These are phyloP conservation scores for Styela plicata DNA, from an alignment of 23 tunicate species.

Conservation along the genomic window DNA sequence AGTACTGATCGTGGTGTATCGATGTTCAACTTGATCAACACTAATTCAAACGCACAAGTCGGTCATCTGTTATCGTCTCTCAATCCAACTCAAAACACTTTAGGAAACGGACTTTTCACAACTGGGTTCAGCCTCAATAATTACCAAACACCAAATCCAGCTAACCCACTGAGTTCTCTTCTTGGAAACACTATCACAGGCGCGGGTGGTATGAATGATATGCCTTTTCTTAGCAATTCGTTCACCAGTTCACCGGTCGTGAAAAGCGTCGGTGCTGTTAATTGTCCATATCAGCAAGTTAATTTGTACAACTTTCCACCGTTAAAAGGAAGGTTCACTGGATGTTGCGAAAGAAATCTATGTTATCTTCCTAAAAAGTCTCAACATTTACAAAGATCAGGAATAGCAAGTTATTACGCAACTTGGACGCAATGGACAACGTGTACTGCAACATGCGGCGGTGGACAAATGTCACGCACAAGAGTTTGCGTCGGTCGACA, in stretches of 20 bases:
- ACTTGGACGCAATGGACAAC: conserved; percentile 10
- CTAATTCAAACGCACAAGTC: background rate
- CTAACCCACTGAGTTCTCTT: background rate
- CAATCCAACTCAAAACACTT: background rate
- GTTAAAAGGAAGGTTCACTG: conserved; percentile 20
- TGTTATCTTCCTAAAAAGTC: conserved; percentile 10
- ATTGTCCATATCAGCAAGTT: conserved; percentile 18
- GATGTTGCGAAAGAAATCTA: conserved; percentile 21
- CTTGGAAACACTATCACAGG: background rate
- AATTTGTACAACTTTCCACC: conserved; percentile 13
- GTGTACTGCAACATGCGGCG: conserved; percentile 1
- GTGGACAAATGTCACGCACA: conserved; percentile 14
- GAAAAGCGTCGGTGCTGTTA: conserved; percentile 5
- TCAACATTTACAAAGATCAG: conserved; percentile 15
- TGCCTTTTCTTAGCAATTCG: background rate
- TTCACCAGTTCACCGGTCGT: background rate
- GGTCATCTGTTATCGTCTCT: background rate
- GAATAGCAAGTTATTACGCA: conserved; percentile 12
- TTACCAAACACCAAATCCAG: no score
- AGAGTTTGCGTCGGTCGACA: background rate
- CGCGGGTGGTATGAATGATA: background rate
- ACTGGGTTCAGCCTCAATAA: background rate
- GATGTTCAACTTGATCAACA: background rate
- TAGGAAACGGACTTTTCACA: background rate
- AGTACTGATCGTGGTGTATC: background rate